These are phyloP conservation scores for Hydrozoanthus gracilis DNA, from an alignment of 92 coral and sea anemone genomes.

Conservation along the genomic window DNA sequence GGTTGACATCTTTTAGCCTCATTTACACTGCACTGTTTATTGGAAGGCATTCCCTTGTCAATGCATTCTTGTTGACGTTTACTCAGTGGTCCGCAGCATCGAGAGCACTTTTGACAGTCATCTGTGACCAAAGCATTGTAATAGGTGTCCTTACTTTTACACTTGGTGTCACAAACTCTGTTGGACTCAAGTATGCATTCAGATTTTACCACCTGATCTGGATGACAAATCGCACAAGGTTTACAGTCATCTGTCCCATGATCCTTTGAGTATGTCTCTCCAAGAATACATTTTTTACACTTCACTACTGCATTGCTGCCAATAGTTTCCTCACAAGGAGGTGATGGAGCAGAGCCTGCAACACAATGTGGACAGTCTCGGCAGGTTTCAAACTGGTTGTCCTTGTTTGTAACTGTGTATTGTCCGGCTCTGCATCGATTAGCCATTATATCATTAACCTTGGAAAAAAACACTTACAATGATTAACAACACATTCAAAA, in stretches of 20 bases:
- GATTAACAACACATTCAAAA: no score
- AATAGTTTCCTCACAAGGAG: conserved; percentile 58
- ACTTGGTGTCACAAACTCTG: conserved; percentile 62
- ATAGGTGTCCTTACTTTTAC: conserved; percentile 65
- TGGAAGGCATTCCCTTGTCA: conserved; percentile 64
- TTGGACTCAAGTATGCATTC: conserved; percentile 47
- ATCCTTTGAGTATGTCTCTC: conserved; percentile 58
- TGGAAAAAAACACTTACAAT: neutral
- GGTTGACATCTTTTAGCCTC: conserved; percentile 4
- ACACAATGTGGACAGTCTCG: conserved; percentile 54
- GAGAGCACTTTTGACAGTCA: conserved; percentile 72
- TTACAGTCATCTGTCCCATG: conserved; percentile 55
- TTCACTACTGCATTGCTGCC: neutral
- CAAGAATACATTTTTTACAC: conserved; percentile 59
- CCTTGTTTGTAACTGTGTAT: neutral
- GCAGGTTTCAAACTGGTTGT: conserved; percentile 17
- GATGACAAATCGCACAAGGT: conserved; percentile 59
- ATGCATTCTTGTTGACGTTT: conserved; percentile 63
- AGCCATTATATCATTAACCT: neutral
- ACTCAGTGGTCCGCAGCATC: conserved; percentile 69
- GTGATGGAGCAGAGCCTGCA: conserved; percentile 51
- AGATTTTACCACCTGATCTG: conserved; percentile 63
- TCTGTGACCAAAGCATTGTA: conserved; percentile 38
- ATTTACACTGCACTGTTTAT: conserved; percentile 66
- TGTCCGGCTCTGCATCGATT: conserved; percentile 7